Percentiles rank a stretch among this genome's conserved stretches.
These are phyloP conservation scores for Ranitomeya variabilis DNA, from an alignment of 2,113 vertebrate species.

Conservation along the genomic window DNA sequence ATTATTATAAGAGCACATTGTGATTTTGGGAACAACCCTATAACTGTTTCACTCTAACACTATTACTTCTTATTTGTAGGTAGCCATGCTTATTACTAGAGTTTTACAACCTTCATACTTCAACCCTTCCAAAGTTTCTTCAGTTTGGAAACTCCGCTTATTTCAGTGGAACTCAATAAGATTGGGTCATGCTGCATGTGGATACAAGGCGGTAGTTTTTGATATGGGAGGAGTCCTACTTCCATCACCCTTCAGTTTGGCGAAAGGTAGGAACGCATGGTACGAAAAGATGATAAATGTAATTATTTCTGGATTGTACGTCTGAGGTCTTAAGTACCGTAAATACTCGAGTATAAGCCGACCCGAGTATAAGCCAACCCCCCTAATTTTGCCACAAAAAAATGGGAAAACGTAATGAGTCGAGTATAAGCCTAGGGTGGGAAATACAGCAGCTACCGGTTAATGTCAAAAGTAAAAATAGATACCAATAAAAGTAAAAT, in stretches of 20 bases:
- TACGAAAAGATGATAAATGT: background rate
- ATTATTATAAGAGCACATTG: too few species aligned
- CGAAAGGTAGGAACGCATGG: conserved; percentile 65
- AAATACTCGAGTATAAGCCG: too few species aligned
- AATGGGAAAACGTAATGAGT: too few species aligned
- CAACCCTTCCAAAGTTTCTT: background rate
- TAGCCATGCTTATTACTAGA: conserved; percentile 60
- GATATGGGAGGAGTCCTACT: conserved; percentile 73
- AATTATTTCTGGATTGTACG: background rate
- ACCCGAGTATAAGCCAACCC: too few species aligned
- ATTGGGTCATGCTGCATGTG: background rate
- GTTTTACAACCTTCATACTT: conserved; percentile 10
- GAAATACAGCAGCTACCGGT: too few species aligned
- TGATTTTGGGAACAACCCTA: too few species aligned
- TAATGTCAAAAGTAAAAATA: too few species aligned
- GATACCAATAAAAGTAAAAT: too few species aligned
- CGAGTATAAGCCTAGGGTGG: too few species aligned
- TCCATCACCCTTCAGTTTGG: conserved; percentile 68
- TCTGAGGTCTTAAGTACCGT: background rate
- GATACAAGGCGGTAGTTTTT: conserved; percentile 74
- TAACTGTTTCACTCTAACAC: background rate
- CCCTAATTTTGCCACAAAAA: too few species aligned
- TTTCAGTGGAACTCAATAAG: background rate
- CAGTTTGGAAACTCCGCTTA: background rate
- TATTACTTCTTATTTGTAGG: conserved; percentile 27